Evolutionary conservation across 2,113 vertebrate genomes (phyloP).

Genomic region (Scophthalmus maximus): DNA sequence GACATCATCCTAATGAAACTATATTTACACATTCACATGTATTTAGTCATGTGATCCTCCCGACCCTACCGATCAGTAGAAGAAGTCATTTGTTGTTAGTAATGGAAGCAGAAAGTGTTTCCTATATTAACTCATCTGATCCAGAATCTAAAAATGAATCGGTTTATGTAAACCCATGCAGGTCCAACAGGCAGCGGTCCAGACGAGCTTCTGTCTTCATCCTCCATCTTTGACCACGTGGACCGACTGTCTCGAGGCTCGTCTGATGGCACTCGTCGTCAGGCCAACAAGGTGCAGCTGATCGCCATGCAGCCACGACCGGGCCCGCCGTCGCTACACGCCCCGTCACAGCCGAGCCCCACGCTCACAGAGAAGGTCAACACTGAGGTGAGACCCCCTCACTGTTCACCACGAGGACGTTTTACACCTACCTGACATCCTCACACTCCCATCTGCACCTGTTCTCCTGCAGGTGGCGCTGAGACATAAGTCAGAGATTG

Average conservation of each 20-base stretch:
- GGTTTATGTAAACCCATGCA: slow-evolving; percentile 36
- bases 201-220: slow-evolving; percentile 90
- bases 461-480: slow-evolving; percentile 85
- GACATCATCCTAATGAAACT: too few relatives aligned
- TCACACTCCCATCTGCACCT: too few relatives aligned
- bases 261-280: slow-evolving; percentile 87
- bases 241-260: slow-evolving; percentile 90
- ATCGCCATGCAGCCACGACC: slow-evolving; percentile 96
- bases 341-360: slow-evolving; percentile 79
- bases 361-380: slow-evolving; percentile 89
- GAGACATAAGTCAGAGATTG: slow-evolving; percentile 97
- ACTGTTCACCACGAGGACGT: background rate
- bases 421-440: background rate
- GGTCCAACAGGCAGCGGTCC: slow-evolving; percentile 83
- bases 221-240: slow-evolving; percentile 96
- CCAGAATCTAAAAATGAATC: background rate
- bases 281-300: slow-evolving; percentile 94
- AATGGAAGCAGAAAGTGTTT: too few relatives aligned
- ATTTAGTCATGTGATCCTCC: too few relatives aligned
- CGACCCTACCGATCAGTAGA: too few relatives aligned
- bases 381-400: slow-evolving; percentile 84
- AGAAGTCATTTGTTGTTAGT: too few relatives aligned
- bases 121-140: background rate
- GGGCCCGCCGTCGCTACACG: slow-evolving; percentile 80
- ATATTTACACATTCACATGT: too few relatives aligned